A percentile compares a stretch with the other conserved stretches of the same genome.
Conservation (phyloP, 2,113 vertebrate genomes). For the Parotia lawesii region DNA sequence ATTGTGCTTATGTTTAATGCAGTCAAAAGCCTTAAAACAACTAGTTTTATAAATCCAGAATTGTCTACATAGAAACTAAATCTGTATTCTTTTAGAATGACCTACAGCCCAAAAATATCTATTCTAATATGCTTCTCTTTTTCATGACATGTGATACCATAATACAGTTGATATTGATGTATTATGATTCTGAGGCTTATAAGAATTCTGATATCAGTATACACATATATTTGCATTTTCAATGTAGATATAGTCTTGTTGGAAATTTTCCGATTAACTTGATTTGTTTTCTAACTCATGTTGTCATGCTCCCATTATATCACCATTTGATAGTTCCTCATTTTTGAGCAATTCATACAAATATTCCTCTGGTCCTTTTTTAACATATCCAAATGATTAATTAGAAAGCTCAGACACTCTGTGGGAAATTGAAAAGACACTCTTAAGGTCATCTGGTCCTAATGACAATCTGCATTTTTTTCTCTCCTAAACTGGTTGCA, state of each 20-base stretch:
- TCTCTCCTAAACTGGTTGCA: not conserved
- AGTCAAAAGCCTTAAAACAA: not conserved
- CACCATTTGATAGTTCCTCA: not conserved
- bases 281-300: not conserved
- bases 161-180: not conserved
- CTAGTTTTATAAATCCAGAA: not conserved
- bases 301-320: not conserved
- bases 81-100: not conserved
- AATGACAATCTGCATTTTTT: not conserved
- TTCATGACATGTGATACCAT: not conserved
- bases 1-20: slow-evolving; percentile 1
- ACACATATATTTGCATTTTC: not conserved
- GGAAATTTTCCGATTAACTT: not conserved
- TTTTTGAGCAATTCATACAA: not conserved
- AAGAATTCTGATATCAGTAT: not conserved
- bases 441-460: not conserved
- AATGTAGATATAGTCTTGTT: not conserved
- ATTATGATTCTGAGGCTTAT: not conserved
- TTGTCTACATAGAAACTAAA: slow-evolving; percentile 8
- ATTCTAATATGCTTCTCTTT: not conserved
- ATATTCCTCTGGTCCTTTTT: not conserved
- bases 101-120: not conserved
- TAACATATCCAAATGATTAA: not conserved
- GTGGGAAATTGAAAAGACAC: not conserved
- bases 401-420: not conserved